These are phyloP conservation scores for Dendrocincla tyrannina DNA, from an alignment of 2,797 vertebrate genomes.

Conservation along the genomic window DNA sequence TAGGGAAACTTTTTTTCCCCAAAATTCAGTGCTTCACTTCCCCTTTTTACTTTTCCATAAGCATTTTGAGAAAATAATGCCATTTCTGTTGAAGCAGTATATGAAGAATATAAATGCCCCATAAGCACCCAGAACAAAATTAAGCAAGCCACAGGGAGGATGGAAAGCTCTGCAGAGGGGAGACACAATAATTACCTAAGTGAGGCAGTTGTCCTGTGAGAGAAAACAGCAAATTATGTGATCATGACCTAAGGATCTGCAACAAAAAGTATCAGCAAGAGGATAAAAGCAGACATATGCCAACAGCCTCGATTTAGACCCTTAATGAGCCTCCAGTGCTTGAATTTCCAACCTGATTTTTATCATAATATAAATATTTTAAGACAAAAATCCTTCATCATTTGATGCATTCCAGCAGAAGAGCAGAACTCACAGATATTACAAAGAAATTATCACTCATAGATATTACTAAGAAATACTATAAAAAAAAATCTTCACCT, in stretches of 20 bases:
- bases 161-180: background rate
- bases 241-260: background rate
- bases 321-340: background rate
- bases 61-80: background rate
- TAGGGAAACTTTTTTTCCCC: background rate
- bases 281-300: background rate
- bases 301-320: background rate
- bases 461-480: background rate
- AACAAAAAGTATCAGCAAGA: background rate
- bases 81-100: background rate
- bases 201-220: background rate
- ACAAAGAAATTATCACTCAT: background rate
- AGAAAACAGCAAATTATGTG: background rate
- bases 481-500: background rate
- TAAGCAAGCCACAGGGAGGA: background rate
- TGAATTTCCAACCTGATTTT: background rate
- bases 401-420: background rate
- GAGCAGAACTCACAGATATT: background rate
- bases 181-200: background rate
- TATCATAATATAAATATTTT: background rate
- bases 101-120: background rate
- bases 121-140: background rate
- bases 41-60: background rate
- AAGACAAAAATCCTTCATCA: background rate
- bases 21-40: background rate